phyloP scores from a whole-genome alignment of 2,888 invertebrate species.

The Choreutis nemorana region DNA sequence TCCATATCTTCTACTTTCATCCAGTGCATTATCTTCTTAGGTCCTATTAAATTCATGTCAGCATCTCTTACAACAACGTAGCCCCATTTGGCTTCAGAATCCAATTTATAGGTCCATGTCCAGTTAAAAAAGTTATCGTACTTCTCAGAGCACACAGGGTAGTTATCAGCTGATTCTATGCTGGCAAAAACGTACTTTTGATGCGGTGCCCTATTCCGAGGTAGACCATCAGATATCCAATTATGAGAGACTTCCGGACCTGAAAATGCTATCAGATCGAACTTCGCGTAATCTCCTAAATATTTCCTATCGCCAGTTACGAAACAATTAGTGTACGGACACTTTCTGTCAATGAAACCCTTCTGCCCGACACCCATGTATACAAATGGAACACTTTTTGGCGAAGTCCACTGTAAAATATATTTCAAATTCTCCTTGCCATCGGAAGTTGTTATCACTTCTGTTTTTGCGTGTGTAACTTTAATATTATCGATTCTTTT shows the following conservation, averaged over 20 bases:
- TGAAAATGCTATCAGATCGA: slow-evolving; percentile 31
- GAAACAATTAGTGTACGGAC: slow-evolving; percentile 31
- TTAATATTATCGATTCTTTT: too few relatives aligned
- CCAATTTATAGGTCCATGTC: slow-evolving; percentile 32
- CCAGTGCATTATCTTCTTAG: slow-evolving; percentile 23
- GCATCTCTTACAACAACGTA: slow-evolving; percentile 25
- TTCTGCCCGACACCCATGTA: slow-evolving; percentile 23
- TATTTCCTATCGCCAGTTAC: slow-evolving; percentile 23
- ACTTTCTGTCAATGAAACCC: slow-evolving; percentile 24
- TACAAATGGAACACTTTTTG: slow-evolving; percentile 24
- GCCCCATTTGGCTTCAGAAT: slow-evolving; percentile 27
- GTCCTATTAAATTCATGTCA: slow-evolving; percentile 20
- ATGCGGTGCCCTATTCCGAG: slow-evolving; percentile 18
- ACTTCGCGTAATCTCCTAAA: slow-evolving; percentile 20
- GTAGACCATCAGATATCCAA: slow-evolving; percentile 12
- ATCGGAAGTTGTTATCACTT: too few relatives aligned
- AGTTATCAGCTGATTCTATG: slow-evolving; percentile 30
- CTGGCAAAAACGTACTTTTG: slow-evolving; percentile 32
- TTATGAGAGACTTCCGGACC: slow-evolving; percentile 21
- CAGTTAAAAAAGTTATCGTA: slow-evolving; percentile 29
- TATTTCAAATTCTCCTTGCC: slow-evolving; percentile 25
- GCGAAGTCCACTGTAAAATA: slow-evolving; percentile 31
- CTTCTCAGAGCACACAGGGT: slow-evolving; percentile 20
- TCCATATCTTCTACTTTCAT: slow-evolving; percentile 18
- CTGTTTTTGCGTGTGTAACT: slow-evolving; percentile 1